Evolutionary conservation across 2,888 invertebrate species (phyloP), one percentile per base, ranked within the genome.

Genomic region (Mesopsocus fuscifrons): DNA sequence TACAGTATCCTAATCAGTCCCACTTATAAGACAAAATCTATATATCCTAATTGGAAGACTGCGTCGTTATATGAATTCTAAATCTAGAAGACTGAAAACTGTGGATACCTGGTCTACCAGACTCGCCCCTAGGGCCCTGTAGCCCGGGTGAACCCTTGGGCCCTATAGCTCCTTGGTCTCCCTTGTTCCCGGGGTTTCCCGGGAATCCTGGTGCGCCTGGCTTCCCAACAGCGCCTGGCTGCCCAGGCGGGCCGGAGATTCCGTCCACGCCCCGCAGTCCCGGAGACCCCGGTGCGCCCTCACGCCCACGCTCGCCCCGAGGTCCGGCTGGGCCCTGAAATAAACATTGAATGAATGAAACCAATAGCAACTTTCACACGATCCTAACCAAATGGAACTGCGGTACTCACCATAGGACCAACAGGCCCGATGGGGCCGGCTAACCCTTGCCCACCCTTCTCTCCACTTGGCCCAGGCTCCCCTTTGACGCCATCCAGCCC

Each of bases 121-220:
- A 66, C 64, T 85, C 85, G 41, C 83, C 85, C 55, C 82, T 64
- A 1, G 78, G 76, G 2, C 84, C 85, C 68, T 83, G 83, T 35
- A 78, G 62, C 8, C 85, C 85, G 62, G 77, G 78, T 53, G 77
- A 78, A 34, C 85, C 87, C 61, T 83, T 82, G 0, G 80, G 74
- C 0, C 85, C 87, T 44, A 61, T 58, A 41, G 66, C 54, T 17
- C 87, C 87, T 61, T 69, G 70, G 58, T 85, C 84, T 11, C 85
- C 87, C 63, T 48, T 48, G 26, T 72, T 62, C 2, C 88, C 88
- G 18, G 80, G 76, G 48, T 68, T 68, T 22, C 89, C 89, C 5
- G 84, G 81, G 54, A 85, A 83, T 2, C 89, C 89, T 18, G 85
- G 83, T 13, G 83, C 65, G 2, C 88, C 89, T 16, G 80, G 66